Evolutionary conservation across 2,888 invertebrate genomes (phyloP), one percentile per base, ranked within the genome.

Genomic region (Trichopoda pennipes): DNA sequence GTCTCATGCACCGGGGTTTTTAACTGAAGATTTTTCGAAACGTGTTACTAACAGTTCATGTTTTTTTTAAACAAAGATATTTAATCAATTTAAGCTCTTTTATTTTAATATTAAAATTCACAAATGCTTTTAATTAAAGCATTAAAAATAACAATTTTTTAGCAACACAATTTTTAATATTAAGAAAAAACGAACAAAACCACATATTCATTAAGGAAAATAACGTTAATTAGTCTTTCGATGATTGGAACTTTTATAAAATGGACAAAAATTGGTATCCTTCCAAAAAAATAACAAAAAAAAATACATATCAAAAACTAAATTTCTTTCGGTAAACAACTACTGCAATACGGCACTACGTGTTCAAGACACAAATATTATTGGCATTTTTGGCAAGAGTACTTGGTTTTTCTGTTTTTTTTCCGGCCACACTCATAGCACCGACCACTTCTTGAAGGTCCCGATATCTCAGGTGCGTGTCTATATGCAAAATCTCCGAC

Each of bases 401-500:
- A 66, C 51, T 53, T 51, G 55, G 55, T 68, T 68, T 68, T 68
- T 68, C 55, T 23, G 68, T 68, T 44, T 63, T 42, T 35, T 35
- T 35, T 35, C 9, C 68, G 44, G 21, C 44, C 44, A 44, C 55
- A 55, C 55, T 55, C 14, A 55, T 42, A 42, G 38, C 35, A 66
- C 51, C 35, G 17, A 35, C 19, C 66, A 35, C 38, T 42, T 66
- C 66, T 66, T 64, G 55, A 75, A 56, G 66, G 75, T 66, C 64
- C 64, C 12, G 64, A 38, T 44, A 44, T 49, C 49, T 69, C 51
- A 68, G 51, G 66, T 63, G 53, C 63, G 56, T 70, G 44, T 77
- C 70, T 61, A 77, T 44, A 56, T 77, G 49, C 51, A 77, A 60
- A 68, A 79, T 79, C 55, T 79, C 68, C 51, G 79, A 79, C 66